These are phyloP conservation scores for Discoglossus pictus DNA, from an alignment of 2,797 vertebrate genomes.

Conservation along the genomic window DNA sequence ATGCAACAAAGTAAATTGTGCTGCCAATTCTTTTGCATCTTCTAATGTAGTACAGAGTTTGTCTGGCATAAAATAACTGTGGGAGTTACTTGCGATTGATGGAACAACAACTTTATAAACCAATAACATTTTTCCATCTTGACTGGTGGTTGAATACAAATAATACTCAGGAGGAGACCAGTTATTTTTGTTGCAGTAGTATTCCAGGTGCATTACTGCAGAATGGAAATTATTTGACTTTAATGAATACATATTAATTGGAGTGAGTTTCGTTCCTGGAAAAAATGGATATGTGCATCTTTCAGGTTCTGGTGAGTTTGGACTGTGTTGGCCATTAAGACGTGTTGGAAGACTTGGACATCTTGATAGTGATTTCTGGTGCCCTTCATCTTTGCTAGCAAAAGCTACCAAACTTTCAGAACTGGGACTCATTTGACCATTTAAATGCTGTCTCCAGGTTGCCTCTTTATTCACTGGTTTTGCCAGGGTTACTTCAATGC, in stretches of 20 bases:
- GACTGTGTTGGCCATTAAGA: conserved; percentile 70
- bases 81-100: conserved; percentile 67
- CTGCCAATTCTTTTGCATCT: conserved; percentile 89
- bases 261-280: conserved; percentile 79
- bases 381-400: conserved; percentile 72
- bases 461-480: conserved; percentile 82
- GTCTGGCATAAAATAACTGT: conserved; percentile 82
- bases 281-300: conserved; percentile 74
- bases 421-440: conserved; percentile 65
- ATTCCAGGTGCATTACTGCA: conserved; percentile 85
- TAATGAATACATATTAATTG: conserved; percentile 80
- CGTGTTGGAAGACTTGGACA: conserved; percentile 61
- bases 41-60: conserved; percentile 84
- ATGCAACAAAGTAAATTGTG: conserved; percentile 81
- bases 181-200: conserved; percentile 84
- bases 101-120: conserved; percentile 81
- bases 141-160: conserved; percentile 82
- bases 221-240: conserved; percentile 84
- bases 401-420: conserved; percentile 68
- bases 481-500: conserved; percentile 85
- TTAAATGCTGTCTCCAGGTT: conserved; percentile 66
- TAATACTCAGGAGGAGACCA: conserved; percentile 87
- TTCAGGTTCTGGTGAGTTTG: conserved; percentile 68
- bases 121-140: conserved; percentile 75
- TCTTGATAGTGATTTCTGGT: conserved; percentile 65